Evolutionary conservation across 2,797 vertebrate species (phyloP), one percentile per base, ranked within the genome.

Genomic region (Synanceia verrucosa): DNA sequence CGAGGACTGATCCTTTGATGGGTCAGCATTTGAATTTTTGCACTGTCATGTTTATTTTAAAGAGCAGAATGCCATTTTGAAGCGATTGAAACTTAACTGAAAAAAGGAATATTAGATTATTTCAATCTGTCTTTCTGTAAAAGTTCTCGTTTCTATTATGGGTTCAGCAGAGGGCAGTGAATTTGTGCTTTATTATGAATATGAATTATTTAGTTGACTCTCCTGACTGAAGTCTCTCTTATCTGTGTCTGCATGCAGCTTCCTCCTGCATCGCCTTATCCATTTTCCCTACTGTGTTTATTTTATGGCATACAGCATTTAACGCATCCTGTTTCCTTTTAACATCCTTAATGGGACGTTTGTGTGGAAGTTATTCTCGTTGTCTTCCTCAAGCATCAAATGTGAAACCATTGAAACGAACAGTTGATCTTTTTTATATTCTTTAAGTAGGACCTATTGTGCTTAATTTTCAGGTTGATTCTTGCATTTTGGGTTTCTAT

Each of bases 81-180:
- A 23, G 36, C 23, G n/a, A 53, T 24, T 1, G 26, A 21, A n/a
- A 31, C 14, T 9, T 36, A 24, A 24, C 11, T 2, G 1, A 13
- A 19, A 9, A 60, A 50, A 39, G 24, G 58, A 1, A 57, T 6
- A 14, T 13, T 2, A 13, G 19, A 41, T 65, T 21, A 21, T 55
- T 26, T 52, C 6, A 9, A 28, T 69, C 13, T 29, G 19, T 60
- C 33, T 60, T 43, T 51, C 10, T 0, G 37, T 66, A 3, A 7
- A 7, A 12, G 18, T 28, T 69, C 67, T 80, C 28, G 41, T 76
- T 70, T 83, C 51, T 51, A 36, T 43, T 37, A 2, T 13, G 43
- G 51, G 29, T 56, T 69, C 86, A 83, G 80, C 84, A 91, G 87
- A 85, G 78, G 80, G 83, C 85, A 82, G 72, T 79, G 76, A 76